Conservation (phyloP, 2,888 invertebrate species). For the Standfussiana lucernea region DNA sequence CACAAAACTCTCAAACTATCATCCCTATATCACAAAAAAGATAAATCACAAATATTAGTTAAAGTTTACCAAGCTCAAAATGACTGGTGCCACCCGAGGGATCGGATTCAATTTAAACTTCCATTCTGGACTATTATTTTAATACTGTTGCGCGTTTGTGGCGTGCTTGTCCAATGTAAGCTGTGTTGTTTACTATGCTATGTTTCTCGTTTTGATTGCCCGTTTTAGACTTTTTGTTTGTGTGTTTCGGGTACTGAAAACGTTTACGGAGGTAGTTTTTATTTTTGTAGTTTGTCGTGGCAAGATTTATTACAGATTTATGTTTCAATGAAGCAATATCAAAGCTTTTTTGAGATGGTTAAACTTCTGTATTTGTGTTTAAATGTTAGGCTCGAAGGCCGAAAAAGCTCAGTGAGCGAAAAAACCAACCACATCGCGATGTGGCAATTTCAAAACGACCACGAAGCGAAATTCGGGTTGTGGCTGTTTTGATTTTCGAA, state of each 20-base stretch:
- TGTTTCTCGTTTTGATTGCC: constrained; percentile 30
- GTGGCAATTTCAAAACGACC: too few species aligned
- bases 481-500: too few species aligned
- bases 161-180: constrained; percentile 36
- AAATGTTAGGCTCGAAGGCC: too few species aligned
- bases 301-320: neutral
- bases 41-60: constrained; percentile 50
- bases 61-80: constrained; percentile 55
- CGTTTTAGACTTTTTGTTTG: neutral
- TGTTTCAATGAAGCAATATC: neutral
- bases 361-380: neutral
- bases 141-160: constrained; percentile 45
- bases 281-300: neutral
- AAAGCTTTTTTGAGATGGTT: neutral
- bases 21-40: constrained; percentile 28
- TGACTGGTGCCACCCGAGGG: constrained; percentile 48
- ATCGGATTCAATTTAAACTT: constrained; percentile 68
- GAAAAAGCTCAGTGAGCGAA: too few species aligned
- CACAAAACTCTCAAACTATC: constrained; percentile 43
- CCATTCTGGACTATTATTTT: constrained; percentile 63
- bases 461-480: too few species aligned
- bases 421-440: too few species aligned
- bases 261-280: neutral
- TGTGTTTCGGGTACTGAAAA: neutral
- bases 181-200: constrained; percentile 32